Conservation (phyloP, 92 coral and sea anemone genomes). For the Epizoanthus ramosus region DNA sequence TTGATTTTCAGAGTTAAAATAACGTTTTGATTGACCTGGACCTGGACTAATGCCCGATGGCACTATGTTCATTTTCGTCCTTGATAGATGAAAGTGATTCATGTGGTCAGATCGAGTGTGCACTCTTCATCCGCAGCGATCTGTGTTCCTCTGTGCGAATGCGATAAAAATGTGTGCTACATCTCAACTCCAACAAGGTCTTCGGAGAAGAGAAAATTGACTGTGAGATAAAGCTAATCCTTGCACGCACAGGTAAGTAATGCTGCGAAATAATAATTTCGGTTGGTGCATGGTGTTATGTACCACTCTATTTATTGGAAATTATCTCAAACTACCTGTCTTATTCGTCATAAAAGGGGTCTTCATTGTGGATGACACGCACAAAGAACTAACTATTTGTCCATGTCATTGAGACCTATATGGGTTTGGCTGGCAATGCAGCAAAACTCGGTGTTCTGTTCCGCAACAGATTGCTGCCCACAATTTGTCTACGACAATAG, state of each 20-base stretch:
- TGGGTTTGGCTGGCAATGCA: background rate
- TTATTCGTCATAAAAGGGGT: background rate
- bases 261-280: background rate
- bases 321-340: background rate
- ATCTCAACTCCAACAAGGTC: background rate
- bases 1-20: background rate
- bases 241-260: background rate
- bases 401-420: background rate
- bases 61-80: constrained; percentile 13
- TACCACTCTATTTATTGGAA: background rate
- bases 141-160: background rate
- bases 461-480: background rate
- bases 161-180: background rate
- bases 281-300: background rate
- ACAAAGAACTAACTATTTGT: background rate
- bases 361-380: background rate
- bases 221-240: constrained; percentile 4
- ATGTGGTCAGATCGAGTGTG: background rate
- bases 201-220: background rate
- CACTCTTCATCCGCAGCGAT: background rate
- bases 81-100: constrained; percentile 11
- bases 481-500: background rate
- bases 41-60: background rate
- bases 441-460: constrained; percentile 8
- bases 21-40: background rate